Evolutionary conservation across 2,113 vertebrate species (phyloP).

Genomic region (Pithys albifrons): DNA sequence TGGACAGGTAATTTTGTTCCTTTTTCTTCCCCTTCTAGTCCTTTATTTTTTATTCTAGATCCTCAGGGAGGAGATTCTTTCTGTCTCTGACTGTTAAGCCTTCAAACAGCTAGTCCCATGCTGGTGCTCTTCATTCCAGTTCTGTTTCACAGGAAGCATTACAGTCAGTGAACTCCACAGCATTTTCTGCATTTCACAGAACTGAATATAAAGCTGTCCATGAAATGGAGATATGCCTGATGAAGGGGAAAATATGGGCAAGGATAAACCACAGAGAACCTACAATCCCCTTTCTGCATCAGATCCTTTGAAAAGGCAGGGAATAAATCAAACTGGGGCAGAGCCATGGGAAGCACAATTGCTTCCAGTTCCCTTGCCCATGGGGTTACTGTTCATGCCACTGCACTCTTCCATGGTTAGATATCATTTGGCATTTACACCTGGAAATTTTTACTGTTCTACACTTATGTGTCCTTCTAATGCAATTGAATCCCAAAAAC

Average conservation of each 20-base stretch:
- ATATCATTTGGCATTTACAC: background rate
- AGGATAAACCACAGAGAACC: background rate
- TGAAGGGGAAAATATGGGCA: background rate
- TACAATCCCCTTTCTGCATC: background rate
- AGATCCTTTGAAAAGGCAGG: background rate
- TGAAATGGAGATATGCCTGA: background rate
- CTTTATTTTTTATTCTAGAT: background rate
- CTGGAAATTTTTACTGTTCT: background rate
- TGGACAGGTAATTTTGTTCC: background rate
- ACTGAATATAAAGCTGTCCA: background rate
- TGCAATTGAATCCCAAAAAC: background rate
- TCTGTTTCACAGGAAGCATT: background rate
- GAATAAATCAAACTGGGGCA: background rate
- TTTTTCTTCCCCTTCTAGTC: background rate
- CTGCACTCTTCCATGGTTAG: background rate
- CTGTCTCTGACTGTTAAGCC: background rate
- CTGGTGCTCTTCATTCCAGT: background rate
- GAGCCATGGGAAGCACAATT: background rate
- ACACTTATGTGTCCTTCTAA: background rate
- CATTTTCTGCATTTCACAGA: background rate
- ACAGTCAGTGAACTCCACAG: background rate
- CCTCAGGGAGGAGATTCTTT: constrained; percentile 9
- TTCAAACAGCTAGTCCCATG: background rate
- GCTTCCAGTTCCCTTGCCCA: background rate
- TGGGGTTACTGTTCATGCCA: background rate